Percentiles rank a stretch among this genome's conserved stretches.
Conservation (phyloP, 37 sponge, comb jelly and placozoan species). For the Crambe crambe region DNA sequence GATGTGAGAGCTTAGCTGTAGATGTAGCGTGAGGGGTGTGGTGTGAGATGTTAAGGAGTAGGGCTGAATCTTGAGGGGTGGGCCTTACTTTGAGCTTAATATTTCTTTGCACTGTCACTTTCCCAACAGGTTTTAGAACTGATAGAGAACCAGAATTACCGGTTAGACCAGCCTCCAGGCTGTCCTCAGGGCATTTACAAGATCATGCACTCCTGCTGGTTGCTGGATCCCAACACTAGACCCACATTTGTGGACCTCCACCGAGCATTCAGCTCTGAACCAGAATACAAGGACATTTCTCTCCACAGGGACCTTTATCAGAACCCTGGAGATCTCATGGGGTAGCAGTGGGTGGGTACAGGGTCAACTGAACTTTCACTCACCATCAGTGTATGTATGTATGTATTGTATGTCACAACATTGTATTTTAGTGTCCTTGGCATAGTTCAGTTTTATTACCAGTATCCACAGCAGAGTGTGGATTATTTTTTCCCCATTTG, state of each 20-base stretch:
- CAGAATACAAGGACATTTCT: slow-evolving; percentile 67
- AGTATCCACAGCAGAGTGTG: too few relatives aligned
- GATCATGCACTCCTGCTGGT: slow-evolving; percentile 91
- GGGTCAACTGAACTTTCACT: too few relatives aligned
- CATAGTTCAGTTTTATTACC: too few relatives aligned
- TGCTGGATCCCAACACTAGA: slow-evolving; percentile 70
- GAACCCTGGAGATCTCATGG: slow-evolving; percentile 42
- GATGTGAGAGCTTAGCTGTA: slow-evolving; percentile 77
- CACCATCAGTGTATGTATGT: too few relatives aligned
- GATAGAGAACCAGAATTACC: slow-evolving; percentile 77
- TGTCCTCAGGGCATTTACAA: slow-evolving; percentile 80
- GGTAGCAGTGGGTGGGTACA: too few relatives aligned
- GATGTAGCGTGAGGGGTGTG: background rate
- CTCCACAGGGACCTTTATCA: slow-evolving; percentile 76
- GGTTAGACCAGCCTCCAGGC: slow-evolving; percentile 60
- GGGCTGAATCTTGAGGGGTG: background rate
- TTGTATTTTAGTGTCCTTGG: too few relatives aligned
- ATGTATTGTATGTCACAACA: too few relatives aligned
- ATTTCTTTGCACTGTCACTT: background rate
- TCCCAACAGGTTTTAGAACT: slow-evolving; percentile 77
- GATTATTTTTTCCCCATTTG: too few relatives aligned
- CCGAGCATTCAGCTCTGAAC: slow-evolving; percentile 50
- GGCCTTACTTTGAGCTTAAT: background rate
- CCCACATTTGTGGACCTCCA: slow-evolving; percentile 84
- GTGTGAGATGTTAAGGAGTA: too few relatives aligned